A percentile compares a stretch with the other conserved stretches of the same genome.
Evolutionary conservation across 2,113 vertebrate species (phyloP).

Genomic region (Cyprinus carpio): DNA sequence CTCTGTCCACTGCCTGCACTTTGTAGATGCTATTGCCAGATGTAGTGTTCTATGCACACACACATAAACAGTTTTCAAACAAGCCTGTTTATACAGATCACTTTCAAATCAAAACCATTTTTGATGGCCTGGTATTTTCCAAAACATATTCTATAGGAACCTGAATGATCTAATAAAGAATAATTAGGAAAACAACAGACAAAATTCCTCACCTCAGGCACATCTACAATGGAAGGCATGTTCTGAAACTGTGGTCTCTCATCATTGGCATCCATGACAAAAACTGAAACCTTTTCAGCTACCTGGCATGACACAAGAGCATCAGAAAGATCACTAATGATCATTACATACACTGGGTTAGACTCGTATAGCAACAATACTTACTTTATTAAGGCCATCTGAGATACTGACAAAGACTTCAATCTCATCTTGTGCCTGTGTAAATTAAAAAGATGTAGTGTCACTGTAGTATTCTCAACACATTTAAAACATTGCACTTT

Average conservation of each 20-base stretch:
- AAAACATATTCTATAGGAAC: not conserved
- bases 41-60: slow-evolving; percentile 75
- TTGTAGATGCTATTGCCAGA: slow-evolving; percentile 87
- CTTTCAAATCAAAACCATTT: not conserved
- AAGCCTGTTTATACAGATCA: not conserved
- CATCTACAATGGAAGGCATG: slow-evolving; percentile 82
- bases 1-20: slow-evolving; percentile 84
- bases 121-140: not conserved
- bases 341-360: not conserved
- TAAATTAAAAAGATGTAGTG: slow-evolving; percentile 14
- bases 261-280: slow-evolving; percentile 94
- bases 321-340: not conserved
- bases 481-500: not conserved
- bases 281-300: slow-evolving; percentile 88
- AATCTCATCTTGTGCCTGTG: slow-evolving; percentile 88
- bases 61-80: slow-evolving; percentile 41
- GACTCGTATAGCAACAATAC: slow-evolving; percentile 47
- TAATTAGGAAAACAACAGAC: not conserved
- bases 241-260: slow-evolving; percentile 90
- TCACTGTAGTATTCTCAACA: not conserved
- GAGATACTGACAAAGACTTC: slow-evolving; percentile 92
- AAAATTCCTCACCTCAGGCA: slow-evolving; percentile 83
- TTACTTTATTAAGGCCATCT: slow-evolving; percentile 89
- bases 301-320: slow-evolving; percentile 74
- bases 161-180: not conserved